A percentile compares a stretch with the other conserved stretches of the same genome.
These are phyloP conservation scores for Chloromyia formosa DNA, from an alignment of 2,888 invertebrate species.

Conservation along the genomic window DNA sequence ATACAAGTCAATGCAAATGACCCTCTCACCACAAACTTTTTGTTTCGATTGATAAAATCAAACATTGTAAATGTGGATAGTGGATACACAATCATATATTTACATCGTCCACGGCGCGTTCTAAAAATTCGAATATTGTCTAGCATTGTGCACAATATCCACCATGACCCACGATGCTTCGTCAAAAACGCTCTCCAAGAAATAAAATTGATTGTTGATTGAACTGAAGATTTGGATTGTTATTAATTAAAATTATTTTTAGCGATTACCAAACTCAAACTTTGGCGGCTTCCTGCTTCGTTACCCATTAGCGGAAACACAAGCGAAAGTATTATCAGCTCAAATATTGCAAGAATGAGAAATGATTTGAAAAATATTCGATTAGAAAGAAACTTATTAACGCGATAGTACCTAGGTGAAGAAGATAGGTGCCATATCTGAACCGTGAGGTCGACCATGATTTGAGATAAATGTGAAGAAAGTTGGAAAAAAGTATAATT, in stretches of 20 bases:
- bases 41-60: too few species aligned
- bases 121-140: neutral
- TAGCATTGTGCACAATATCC: neutral
- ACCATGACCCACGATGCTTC: neutral
- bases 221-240: neutral
- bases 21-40: too few species aligned
- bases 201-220: slow-evolving; percentile 3
- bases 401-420: neutral
- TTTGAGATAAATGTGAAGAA: slow-evolving; percentile 38
- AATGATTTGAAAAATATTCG: slow-evolving; percentile 2
- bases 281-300: neutral
- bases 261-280: neutral
- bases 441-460: slow-evolving; percentile 37
- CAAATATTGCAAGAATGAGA: slow-evolving; percentile 12
- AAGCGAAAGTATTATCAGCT: slow-evolving; percentile 19
- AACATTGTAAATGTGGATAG: too few species aligned
- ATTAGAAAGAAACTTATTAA: slow-evolving; percentile 4
- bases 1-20: too few species aligned
- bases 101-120: neutral
- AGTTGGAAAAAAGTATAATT: slow-evolving; percentile 28
- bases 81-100: neutral
- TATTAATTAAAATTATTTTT: slow-evolving; percentile 10
- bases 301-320: slow-evolving; percentile 19
- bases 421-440: slow-evolving; percentile 27
- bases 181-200: neutral